Base-by-base conservation (phyloP, 2,797 vertebrate genomes). In the Sebastolobus altivelis region DNA sequence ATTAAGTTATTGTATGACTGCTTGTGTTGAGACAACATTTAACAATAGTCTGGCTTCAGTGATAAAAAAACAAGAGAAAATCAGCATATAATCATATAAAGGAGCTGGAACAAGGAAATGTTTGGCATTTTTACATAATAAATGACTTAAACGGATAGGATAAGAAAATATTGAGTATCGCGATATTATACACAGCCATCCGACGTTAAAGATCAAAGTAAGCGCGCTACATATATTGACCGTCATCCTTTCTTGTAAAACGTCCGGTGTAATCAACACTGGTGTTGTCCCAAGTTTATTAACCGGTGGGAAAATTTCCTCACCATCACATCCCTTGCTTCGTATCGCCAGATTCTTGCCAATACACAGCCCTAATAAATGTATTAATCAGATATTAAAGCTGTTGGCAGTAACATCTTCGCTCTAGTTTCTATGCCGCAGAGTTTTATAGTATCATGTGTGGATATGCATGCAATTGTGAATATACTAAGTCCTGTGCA, bases 141-240 rank as follows among this genome's bases (percentile, higher is more conserved):
- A 38, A 61, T 40, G 2, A 38, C 12, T 13, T 0, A 11, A 56
- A 43, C 4, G 0, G 1, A 43, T 0, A 43, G 40, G 0, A 6
- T 43, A 0, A 43, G 40, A 43, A 43, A 43, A 43, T 43, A 43
- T 43, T 43, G 14, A 43, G 2, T 16, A 43, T 43, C 13, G 40
- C 29, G 29, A 31, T 31, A 31, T 31, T 31, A 14, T 5, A 14
- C 40, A 14, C 40, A 5, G 40, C 2, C 2, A 43, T 43, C 40
- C 40, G 40, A 43, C 14, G 14, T 43, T 43, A 43, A 16, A 16
- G 6, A 43, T 43, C 40, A 43, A 43, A 43, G 40, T 16, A 16
- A 43, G 40, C 0, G 14, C 0, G 40, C 40, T 0, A 43, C 40
- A 43, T 43, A 43, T 43, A 43, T 16, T 43, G 40, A 43, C 5